Evolutionary conservation across 64 coral and sea anemone species (phyloP), one percentile per base, ranked within the genome.

Genomic region (Hydrozoanthus tunicans): DNA sequence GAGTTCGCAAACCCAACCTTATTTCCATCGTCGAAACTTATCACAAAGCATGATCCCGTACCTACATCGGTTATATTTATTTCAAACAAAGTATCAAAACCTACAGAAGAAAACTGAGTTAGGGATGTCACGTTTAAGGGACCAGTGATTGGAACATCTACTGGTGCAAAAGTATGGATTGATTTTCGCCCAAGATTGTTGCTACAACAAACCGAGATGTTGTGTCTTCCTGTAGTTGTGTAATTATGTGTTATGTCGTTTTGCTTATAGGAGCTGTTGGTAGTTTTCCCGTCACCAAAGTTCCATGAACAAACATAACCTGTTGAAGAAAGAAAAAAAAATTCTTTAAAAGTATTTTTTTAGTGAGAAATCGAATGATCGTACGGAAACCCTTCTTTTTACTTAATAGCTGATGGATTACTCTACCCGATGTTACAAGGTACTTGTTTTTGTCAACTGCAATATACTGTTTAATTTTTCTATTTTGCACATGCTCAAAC

Each of bases 11-110:
- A 96, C 23, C 81, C 73, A 0, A 86, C n/a, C 55, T 63, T 79
- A 9, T 25, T 55, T 6, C 74, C 81, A 63, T 96, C 82, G 23
- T 74, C 91, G 63, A 96, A 89, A 62, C 93, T 82, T 26, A 96
- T 26, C 64, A 93, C 43, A 58, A 93, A 96, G 26, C 92, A 96
- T 26, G 91, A 96, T 6, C 27, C 62, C 69, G 75, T 77, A 0
- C 81, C 88, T n/a, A 64, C 62, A 23, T 90, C 63, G 5, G 57
- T 7, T n/a, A 93, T 79, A 71, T 15, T 72, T 6, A 96, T 6
- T 13, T 58, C 90, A 70, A 96, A 77, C 13, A 10, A 17, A 11
- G 82, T 25, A 12, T 80, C 32, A 53, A 62, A 70, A 73, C 81
- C 15, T 11, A 80, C 15, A 15, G 78, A 62, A 80, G 88, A 89